Evolutionary conservation across 2,797 vertebrate species (phyloP), one percentile per base, ranked within the genome.

Genomic region (Simalia tracyae): DNA sequence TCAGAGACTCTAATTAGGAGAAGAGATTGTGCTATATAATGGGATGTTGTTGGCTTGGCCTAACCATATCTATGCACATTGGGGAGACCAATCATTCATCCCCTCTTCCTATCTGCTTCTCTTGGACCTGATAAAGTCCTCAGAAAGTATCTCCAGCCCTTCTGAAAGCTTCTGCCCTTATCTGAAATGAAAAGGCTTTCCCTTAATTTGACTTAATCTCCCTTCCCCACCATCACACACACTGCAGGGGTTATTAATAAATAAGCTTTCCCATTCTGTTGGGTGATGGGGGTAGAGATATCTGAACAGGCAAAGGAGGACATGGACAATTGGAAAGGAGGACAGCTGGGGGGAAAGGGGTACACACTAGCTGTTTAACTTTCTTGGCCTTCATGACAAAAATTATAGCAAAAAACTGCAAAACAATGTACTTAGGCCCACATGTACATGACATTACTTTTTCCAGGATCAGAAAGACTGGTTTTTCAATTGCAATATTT

Each of bases 141-240:
- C 81, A 92, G 90, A 88, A 93, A 86, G 1, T 81, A 81, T 46
- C 19, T 81, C 88, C 95, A 63, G 94, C 91, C 4, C 64, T 6
- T 50, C 54, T 12, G 1, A 60, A 95, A 46, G 0, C 0, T 22
- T 5, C 15, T 84, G 24, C 0, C 3, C 28, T 31, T 57, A 84
- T 93, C 92, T 90, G 15, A 72, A 57, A 87, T 10, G 87, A 88
- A 0, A 28, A 56, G n/a, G 4, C 93, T 94, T 63, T 5, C 63
- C 2, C 17, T 90, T 0, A 92, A 57, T 63, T 12, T 89, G 36
- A 61, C 17, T 28, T 91, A 50, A 6, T 76, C 66, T 76, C 31
- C 15, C 6, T 14, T 42, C n/a, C 28, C 54, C 24, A 42, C 36
- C 72, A 81, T 81, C 72, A 46, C 12, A 14, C 42, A 15, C 2